Conservation (phyloP, 2,113 vertebrate species). For the Ptilonorhynchus violaceus region DNA sequence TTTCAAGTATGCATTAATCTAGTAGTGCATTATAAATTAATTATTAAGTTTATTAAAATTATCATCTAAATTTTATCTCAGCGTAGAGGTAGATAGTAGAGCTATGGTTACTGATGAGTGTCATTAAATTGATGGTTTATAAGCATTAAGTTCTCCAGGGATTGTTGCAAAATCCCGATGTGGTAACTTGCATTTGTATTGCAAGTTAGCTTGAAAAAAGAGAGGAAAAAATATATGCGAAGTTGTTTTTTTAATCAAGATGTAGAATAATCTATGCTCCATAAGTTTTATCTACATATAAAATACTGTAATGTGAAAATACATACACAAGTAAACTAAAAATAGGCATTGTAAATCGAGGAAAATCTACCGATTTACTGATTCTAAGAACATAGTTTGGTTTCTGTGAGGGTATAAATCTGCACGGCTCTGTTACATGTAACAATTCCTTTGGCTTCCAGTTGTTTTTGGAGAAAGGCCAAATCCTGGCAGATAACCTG, state of each 20-base stretch:
- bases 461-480: neutral
- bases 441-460: neutral
- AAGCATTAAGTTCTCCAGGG: neutral
- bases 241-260: neutral
- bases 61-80: neutral
- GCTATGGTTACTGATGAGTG: neutral
- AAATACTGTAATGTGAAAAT: neutral
- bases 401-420: neutral
- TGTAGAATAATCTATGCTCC: neutral
- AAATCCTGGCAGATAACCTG: neutral
- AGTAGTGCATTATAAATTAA: neutral
- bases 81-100: neutral
- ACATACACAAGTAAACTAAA: neutral
- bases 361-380: neutral
- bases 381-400: neutral
- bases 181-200: neutral
- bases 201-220: neutral
- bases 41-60: neutral
- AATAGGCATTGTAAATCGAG: neutral
- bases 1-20: neutral
- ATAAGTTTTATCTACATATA: neutral
- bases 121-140: neutral
- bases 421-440: neutral
- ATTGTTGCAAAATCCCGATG: neutral
- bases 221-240: neutral